phyloP scores from a whole-genome alignment of 64 coral and sea anemone species.

The Porites australiensis region DNA sequence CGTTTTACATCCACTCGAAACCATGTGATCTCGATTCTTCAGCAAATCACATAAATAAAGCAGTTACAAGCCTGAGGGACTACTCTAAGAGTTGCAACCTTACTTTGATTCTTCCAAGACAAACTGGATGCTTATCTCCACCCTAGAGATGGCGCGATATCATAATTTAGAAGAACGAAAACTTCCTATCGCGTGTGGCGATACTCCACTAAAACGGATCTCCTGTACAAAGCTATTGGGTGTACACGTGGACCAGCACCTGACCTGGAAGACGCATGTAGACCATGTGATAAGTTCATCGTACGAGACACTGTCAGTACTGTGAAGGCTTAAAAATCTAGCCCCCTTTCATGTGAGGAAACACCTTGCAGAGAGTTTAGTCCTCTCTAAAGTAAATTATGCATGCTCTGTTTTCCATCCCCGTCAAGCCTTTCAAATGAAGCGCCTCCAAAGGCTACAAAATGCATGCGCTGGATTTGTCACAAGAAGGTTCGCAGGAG shows the following conservation, averaged over 20 bases:
- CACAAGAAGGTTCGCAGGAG: constrained; percentile 23
- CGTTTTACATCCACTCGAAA: constrained; percentile 20
- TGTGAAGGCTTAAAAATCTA: constrained; percentile 56
- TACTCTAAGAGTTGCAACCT: constrained; percentile 56
- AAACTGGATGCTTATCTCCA: constrained; percentile 62
- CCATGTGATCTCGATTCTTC: not conserved
- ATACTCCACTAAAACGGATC: constrained; percentile 13
- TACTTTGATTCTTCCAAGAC: constrained; percentile 32
- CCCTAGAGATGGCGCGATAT: constrained; percentile 18
- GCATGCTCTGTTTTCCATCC: constrained; percentile 19
- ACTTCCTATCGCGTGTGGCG: constrained; percentile 45
- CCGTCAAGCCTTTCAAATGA: constrained; percentile 43
- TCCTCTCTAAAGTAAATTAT: constrained; percentile 57
- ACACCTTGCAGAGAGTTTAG: constrained; percentile 46
- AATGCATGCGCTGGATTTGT: constrained; percentile 68
- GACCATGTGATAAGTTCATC: constrained; percentile 32
- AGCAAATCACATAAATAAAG: constrained; percentile 2
- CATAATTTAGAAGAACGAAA: not conserved
- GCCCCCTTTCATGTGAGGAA: constrained; percentile 56
- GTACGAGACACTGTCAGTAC: constrained; percentile 56
- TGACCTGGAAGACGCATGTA: constrained; percentile 61
- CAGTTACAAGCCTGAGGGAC: constrained; percentile 12
- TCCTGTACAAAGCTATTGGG: constrained; percentile 63
- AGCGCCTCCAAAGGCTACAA: constrained; percentile 39
- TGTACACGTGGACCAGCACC: constrained; percentile 46